Evolutionary conservation across 2,113 vertebrate species (phyloP).

Genomic region (Bufo gargarizans): DNA sequence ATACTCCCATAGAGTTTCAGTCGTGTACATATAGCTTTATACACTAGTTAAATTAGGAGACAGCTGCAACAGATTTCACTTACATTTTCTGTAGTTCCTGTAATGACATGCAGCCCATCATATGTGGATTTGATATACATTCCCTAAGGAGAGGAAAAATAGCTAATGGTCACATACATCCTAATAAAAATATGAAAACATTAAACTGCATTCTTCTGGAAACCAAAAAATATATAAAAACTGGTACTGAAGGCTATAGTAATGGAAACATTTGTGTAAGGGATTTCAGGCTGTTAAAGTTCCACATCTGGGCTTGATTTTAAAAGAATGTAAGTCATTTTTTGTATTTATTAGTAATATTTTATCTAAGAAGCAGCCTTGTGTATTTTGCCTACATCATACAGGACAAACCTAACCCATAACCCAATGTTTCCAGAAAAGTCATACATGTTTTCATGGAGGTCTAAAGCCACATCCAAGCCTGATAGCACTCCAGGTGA

Average conservation of each 20-base stretch:
- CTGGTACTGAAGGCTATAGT: not conserved
- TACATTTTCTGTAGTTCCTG: constrained; percentile 95
- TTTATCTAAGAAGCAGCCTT: not conserved
- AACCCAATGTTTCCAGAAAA: not conserved
- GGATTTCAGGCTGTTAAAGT: not conserved
- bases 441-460: not conserved
- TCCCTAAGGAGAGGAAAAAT: constrained; percentile 75
- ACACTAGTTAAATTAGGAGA: not conserved
- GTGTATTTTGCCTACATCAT: not conserved
- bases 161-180: not conserved
- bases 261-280: constrained; percentile 16
- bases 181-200: not conserved
- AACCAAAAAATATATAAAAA: not conserved
- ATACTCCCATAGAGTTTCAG: too few species aligned
- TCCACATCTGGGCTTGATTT: constrained; percentile 11
- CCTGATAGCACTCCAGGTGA: too few species aligned
- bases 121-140: constrained; percentile 99
- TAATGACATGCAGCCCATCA: constrained; percentile 93
- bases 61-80: constrained; percentile 67
- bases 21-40: too few species aligned
- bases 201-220: not conserved
- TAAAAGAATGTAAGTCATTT: constrained; percentile 1
- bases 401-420: not conserved
- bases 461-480: too few species aligned
- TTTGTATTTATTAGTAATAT: not conserved